These are phyloP conservation scores for Oriolus oriolus DNA, from an alignment of 2,113 vertebrate genomes.

Conservation along the genomic window DNA sequence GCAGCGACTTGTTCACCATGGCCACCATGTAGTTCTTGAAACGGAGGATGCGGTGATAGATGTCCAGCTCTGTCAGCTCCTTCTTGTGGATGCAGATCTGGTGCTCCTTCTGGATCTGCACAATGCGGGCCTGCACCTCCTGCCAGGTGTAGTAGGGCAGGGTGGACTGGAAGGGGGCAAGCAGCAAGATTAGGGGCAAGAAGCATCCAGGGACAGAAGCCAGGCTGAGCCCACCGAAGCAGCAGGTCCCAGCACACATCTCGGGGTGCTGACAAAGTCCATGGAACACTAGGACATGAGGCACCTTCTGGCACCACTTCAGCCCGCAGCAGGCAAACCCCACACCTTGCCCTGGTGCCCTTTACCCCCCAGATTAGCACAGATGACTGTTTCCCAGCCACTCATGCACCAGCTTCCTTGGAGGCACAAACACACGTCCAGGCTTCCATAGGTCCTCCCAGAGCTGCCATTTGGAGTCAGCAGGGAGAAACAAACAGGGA, in stretches of 20 bases:
- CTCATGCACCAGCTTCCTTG: not conserved
- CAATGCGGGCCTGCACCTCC: slow-evolving; percentile 93
- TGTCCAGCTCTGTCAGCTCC: slow-evolving; percentile 91
- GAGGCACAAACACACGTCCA: not conserved
- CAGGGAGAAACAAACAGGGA: not conserved
- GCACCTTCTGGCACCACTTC: not conserved
- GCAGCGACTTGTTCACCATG: slow-evolving; percentile 95
- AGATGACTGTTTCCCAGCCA: not conserved
- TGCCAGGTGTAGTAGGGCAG: slow-evolving; percentile 96
- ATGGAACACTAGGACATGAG: fast-evolving
- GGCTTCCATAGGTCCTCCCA: not conserved
- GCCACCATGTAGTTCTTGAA: slow-evolving; percentile 99
- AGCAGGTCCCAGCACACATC: not conserved
- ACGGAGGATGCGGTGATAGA: slow-evolving; percentile 96
- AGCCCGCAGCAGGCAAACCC: not conserved
- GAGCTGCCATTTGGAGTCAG: not conserved
- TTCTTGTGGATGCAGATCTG: slow-evolving; percentile 99
- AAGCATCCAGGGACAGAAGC: not conserved
- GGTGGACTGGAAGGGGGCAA: slow-evolving; percentile 76
- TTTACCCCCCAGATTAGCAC: not conserved
- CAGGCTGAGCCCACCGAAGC: not conserved
- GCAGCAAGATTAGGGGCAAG: not conserved
- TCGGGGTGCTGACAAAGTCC: fast-evolving
- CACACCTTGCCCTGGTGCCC: not conserved
- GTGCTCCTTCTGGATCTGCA: slow-evolving; percentile 98